Percentiles rank a stretch among this genome's conserved stretches.
Evolutionary conservation across 2,113 vertebrate genomes (phyloP).

Genomic region (Alaudala cheleensis): DNA sequence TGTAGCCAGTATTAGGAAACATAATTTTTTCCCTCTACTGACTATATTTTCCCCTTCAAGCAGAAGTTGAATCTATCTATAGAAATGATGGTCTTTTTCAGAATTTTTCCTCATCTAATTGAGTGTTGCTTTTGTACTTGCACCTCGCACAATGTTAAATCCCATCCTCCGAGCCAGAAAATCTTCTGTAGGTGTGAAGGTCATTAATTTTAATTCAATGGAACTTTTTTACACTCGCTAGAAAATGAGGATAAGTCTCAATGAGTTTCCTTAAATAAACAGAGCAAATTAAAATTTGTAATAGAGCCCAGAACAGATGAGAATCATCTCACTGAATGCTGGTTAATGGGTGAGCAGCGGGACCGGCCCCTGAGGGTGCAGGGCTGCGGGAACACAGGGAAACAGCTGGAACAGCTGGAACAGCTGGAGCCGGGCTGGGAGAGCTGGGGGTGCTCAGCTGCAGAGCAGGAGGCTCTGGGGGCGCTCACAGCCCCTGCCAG

Average conservation of each 20-base stretch:
- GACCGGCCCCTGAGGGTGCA: rapidly evolving
- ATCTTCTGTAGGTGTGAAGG: conserved; percentile 55
- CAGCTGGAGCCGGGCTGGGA: not conserved
- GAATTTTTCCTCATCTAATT: not conserved
- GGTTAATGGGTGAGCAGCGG: not conserved
- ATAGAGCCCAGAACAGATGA: not conserved
- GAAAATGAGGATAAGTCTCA: conserved; percentile 68
- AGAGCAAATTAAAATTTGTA: not conserved
- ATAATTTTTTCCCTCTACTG: not conserved
- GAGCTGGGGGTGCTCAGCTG: not conserved
- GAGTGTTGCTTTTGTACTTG: not conserved
- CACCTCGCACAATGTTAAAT: conserved; percentile 39
- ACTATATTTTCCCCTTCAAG: not conserved
- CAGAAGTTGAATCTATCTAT: not conserved
- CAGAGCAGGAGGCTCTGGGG: too few relatives aligned
- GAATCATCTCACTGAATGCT: not conserved
- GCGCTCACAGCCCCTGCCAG: rapidly evolving
- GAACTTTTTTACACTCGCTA: conserved; percentile 47
- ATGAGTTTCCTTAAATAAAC: conserved; percentile 74
- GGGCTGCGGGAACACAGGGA: not conserved
- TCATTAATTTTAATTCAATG: conserved; percentile 77
- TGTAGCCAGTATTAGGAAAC: not conserved
- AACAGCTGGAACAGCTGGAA: not conserved
- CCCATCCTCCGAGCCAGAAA: conserved; percentile 51
- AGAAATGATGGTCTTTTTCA: not conserved